Percentiles rank a stretch among this genome's conserved stretches.
These are phyloP conservation scores for Hystrix cristata DNA, from an alignment of 2,113 vertebrate species.

Conservation along the genomic window DNA sequence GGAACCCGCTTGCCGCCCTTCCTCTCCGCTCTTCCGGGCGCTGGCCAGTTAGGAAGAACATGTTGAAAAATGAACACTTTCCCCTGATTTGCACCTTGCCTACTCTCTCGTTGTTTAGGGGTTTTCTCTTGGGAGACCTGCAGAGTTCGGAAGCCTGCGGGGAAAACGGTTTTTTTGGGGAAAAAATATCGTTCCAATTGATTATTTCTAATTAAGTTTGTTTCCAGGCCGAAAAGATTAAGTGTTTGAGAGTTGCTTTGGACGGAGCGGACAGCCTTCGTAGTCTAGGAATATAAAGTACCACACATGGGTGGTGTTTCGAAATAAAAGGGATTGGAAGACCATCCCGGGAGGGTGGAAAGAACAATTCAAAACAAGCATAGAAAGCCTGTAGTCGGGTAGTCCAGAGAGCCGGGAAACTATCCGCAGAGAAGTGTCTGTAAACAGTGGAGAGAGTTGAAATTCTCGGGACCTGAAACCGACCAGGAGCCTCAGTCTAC, in stretches of 20 bases:
- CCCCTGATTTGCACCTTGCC: background rate
- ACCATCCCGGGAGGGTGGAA: background rate
- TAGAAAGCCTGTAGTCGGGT: background rate
- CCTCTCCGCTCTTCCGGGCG: background rate
- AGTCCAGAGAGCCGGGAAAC: background rate
- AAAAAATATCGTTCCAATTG: background rate
- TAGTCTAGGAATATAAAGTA: background rate
- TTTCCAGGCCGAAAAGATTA: background rate
- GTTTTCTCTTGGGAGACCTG: background rate
- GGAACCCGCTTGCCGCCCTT: accelerated
- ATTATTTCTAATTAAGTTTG: background rate
- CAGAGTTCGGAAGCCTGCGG: background rate
- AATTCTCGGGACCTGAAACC: background rate
- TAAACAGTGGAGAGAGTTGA: background rate
- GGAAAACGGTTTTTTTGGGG: conserved; percentile 65
- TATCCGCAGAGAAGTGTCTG: background rate
- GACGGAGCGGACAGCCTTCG: background rate
- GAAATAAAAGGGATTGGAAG: conserved; percentile 70
- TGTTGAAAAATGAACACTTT: background rate
- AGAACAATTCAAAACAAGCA: background rate
- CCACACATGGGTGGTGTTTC: background rate
- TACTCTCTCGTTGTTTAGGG: no score
- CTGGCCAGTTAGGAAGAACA: background rate
- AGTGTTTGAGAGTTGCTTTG: background rate
- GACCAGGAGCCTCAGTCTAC: background rate